phyloP scores from a whole-genome alignment of 2,797 vertebrate genomes.

The Saxicola maurus region DNA sequence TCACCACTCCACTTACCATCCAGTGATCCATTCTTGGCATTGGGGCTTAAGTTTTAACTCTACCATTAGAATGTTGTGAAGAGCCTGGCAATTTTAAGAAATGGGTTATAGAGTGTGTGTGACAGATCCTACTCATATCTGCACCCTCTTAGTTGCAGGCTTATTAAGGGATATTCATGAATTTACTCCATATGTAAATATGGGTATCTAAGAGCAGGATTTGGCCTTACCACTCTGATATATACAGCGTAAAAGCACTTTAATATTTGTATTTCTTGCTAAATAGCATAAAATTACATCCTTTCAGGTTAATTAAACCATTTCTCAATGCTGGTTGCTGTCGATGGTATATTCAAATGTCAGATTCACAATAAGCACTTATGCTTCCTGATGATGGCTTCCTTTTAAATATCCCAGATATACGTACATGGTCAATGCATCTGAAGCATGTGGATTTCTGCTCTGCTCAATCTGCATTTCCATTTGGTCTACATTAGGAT shows the following conservation, averaged over 20 bases:
- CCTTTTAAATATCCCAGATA: neutral
- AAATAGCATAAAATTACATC: constrained; percentile 57
- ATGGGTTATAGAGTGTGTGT: neutral
- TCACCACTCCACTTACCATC: neutral
- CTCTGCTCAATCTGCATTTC: neutral
- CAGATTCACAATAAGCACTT: constrained; percentile 14
- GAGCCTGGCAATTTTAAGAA: neutral
- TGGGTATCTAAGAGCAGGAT: neutral
- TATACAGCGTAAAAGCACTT: neutral
- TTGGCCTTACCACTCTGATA: neutral
- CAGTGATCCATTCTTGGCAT: neutral
- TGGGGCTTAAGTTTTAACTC: neutral
- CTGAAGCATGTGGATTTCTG: neutral
- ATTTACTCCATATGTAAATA: neutral
- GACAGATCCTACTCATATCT: neutral
- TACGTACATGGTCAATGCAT: neutral
- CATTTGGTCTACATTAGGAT: neutral
- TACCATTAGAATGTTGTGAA: neutral
- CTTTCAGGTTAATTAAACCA: constrained; percentile 56
- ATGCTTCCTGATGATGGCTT: neutral
- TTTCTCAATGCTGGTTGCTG: constrained; percentile 11
- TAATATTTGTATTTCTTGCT: constrained; percentile 40
- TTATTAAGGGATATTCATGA: neutral
- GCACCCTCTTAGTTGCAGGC: neutral
- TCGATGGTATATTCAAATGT: constrained; percentile 40